phyloP scores from a whole-genome alignment of 1,140 invertebrate species.

The Procambarus virginalis region DNA sequence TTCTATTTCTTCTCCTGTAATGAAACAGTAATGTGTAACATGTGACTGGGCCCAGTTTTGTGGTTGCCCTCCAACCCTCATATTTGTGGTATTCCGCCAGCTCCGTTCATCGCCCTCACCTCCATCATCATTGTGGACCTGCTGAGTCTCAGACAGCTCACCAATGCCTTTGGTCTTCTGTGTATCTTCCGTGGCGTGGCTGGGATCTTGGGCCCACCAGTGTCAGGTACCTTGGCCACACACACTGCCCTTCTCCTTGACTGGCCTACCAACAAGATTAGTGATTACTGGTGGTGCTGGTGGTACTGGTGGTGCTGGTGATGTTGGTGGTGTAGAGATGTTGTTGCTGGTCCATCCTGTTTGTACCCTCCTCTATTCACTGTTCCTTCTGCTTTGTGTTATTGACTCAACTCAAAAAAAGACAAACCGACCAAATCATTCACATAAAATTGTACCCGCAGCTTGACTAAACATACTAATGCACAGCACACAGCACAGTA shows the following conservation, averaged over 20 bases:
- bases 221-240: slow-evolving; percentile 75
- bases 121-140: slow-evolving; percentile 80
- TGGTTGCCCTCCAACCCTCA: slow-evolving; percentile 11
- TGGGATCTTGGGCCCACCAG: slow-evolving; percentile 77
- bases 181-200: slow-evolving; percentile 77
- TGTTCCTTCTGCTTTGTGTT: slow-evolving; percentile 1
- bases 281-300: slow-evolving; percentile 22
- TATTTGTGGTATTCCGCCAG: slow-evolving; percentile 73
- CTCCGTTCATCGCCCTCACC: slow-evolving; percentile 79
- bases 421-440: neutral
- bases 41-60: slow-evolving; percentile 2
- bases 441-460: neutral
- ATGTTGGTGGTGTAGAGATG: slow-evolving; percentile 12
- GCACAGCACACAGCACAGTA: neutral
- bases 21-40: slow-evolving; percentile 1
- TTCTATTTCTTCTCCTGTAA: neutral
- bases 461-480: neutral
- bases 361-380: slow-evolving; percentile 19
- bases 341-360: slow-evolving; percentile 10
- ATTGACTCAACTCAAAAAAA: neutral
- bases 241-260: neutral
- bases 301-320: slow-evolving; percentile 31
- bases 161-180: slow-evolving; percentile 79
- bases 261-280: slow-evolving; percentile 6
- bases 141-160: slow-evolving; percentile 78